phyloP scores from a whole-genome alignment of 2,113 vertebrate species.

The Syngnathus typhle region DNA sequence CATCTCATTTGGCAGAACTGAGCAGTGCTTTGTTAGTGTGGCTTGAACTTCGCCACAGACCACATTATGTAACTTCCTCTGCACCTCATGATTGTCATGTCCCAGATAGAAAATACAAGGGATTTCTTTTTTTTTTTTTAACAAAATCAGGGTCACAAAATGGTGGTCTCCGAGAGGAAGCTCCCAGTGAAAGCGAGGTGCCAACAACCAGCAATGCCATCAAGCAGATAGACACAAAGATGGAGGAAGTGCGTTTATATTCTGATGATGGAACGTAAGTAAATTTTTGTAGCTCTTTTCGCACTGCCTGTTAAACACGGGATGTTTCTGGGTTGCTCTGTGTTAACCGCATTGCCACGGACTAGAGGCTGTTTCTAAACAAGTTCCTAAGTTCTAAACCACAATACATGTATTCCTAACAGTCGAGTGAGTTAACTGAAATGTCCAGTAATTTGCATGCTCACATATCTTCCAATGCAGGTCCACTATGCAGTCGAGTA shows the following conservation, averaged over 20 bases:
- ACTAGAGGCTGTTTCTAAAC: not conserved
- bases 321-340: not conserved
- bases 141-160: conserved; percentile 38
- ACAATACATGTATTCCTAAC: not conserved
- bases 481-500: conserved; percentile 55
- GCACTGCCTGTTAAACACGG: not conserved
- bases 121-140: not conserved
- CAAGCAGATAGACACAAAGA: conserved; percentile 31
- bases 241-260: conserved; percentile 35
- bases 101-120: conserved; percentile 1
- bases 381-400: not conserved
- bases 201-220: conserved; percentile 9
- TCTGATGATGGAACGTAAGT: conserved; percentile 60
- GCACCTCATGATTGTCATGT: conserved; percentile 13
- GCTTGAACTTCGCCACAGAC: not conserved
- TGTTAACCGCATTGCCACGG: not conserved
- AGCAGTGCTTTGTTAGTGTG: conserved; percentile 25
- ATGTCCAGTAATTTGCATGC: not conserved
- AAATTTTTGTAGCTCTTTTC: not conserved
- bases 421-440: not conserved
- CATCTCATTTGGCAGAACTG: conserved; percentile 21
- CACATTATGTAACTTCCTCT: conserved; percentile 20
- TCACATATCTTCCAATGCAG: conserved; percentile 28
- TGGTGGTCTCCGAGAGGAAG: conserved; percentile 25
- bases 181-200: conserved; percentile 7